Evolutionary conservation across 2,113 vertebrate species (phyloP), one percentile per base, ranked within the genome.

Genomic region (Paradoxurus hermaphroditus): DNA sequence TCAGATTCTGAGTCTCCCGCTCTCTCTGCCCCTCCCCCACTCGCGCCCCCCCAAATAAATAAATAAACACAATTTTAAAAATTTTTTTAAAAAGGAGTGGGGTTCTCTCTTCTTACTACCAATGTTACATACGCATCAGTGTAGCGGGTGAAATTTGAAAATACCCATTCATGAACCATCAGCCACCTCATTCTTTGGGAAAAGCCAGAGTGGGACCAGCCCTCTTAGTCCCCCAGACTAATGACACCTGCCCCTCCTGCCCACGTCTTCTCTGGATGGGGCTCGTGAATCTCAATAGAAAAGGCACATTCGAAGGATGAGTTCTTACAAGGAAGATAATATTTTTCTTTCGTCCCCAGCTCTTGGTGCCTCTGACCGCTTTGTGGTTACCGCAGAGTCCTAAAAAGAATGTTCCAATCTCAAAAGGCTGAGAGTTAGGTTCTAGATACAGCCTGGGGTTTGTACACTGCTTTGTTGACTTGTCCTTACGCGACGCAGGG

Each of bases 341-440:
- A 4, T 67, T 34, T 39, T 75, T n/a, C 34, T 63, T 73, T 68
- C 12, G 10, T 59, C 77, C 85, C 65, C 41, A 13, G 41, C 4
- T 41, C 56, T 0, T 11, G 4, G 5, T 18, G 25, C 18, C 75
- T 51, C n/a, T 56, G 4, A 14, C 21, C 21, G 51, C 14, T 6
- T 16, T 11, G 29, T 34, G 2, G 21, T 21, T 21, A 31, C 29
- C 3, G 25, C 27, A 21, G 72, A 67, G 10, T 34, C 36, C 46
- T 16, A 6, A 70, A 63, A 39, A 27, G 49, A 27, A 15, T 3
- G n/a, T 9, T 8, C 18, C 46, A 0, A 16, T 39, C 25, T 77
- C 36, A 67, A 39, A 29, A 31, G 84, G 14, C 51, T 39, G 67
- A 63, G 53, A 31, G 21, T 70, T 12, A 29, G 83, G 4, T 44